phyloP scores from a whole-genome alignment of 2,113 vertebrate species.

The Paralichthys olivaceus region DNA sequence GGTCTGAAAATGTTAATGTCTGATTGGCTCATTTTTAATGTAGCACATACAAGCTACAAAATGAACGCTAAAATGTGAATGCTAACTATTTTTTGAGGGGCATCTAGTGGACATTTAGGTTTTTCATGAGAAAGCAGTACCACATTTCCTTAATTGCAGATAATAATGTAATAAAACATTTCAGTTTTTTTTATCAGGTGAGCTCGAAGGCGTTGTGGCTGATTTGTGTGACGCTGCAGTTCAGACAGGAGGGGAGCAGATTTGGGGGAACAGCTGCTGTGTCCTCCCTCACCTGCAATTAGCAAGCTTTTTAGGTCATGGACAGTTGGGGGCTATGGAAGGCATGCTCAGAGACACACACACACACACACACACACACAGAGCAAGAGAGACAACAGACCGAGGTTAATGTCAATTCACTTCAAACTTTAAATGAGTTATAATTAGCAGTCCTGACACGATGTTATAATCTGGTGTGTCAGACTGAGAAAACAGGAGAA shows the following conservation, averaged over 20 bases:
- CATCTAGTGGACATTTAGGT: no score
- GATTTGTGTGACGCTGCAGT: slow-evolving; percentile 35
- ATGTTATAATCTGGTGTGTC: slow-evolving; percentile 19
- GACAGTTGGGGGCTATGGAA: slow-evolving; percentile 66
- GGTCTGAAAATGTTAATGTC: no score
- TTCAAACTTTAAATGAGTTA: slow-evolving; percentile 12
- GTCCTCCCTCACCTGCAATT: slow-evolving; percentile 73
- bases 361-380: slow-evolving; percentile 1
- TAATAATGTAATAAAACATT: background rate
- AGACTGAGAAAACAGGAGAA: slow-evolving; percentile 3
- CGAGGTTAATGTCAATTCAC: slow-evolving; percentile 28
- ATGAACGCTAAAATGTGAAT: background rate
- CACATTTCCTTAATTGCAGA: background rate
- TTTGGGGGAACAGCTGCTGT: slow-evolving; percentile 67
- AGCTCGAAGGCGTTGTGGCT: slow-evolving; percentile 15
- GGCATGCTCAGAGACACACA: slow-evolving; percentile 23
- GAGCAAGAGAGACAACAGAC: background rate
- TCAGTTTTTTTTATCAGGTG: background rate
- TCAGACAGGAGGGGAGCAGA: slow-evolving; percentile 25
- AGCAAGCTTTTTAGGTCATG: slow-evolving; percentile 73
- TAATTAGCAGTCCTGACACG: slow-evolving; percentile 3
- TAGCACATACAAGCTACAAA: background rate
- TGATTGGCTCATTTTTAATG: no score
- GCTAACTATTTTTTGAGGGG: background rate
- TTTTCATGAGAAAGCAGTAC: background rate